Evolutionary conservation across 2,797 vertebrate genomes (phyloP).

Genomic region (Spinus olivaceus): DNA sequence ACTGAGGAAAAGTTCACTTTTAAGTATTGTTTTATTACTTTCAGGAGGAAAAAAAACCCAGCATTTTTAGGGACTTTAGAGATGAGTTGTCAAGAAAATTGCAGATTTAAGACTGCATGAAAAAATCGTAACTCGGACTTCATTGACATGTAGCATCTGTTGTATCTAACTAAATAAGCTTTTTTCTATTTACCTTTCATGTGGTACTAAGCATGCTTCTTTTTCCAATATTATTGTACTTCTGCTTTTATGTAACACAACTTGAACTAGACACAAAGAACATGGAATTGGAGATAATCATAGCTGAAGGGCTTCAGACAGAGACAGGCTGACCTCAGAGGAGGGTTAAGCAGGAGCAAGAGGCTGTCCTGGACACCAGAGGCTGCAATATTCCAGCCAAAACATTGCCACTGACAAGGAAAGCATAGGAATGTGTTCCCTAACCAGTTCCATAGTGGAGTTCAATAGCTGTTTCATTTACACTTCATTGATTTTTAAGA

Average conservation of each 20-base stretch:
- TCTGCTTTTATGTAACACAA: background rate
- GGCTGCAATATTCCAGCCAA: background rate
- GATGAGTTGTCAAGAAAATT: background rate
- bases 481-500: constrained; percentile 18
- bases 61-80: background rate
- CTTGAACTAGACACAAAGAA: background rate
- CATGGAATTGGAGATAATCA: background rate
- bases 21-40: background rate
- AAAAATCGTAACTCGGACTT: background rate
- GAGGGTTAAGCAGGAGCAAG: background rate
- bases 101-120: background rate
- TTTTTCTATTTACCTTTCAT: background rate
- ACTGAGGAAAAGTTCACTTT: background rate
- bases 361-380: background rate
- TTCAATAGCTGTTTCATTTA: background rate
- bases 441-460: background rate
- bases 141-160: background rate
- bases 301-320: background rate
- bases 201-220: background rate
- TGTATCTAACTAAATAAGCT: background rate
- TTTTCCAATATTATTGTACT: background rate
- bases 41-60: fast-evolving
- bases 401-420: background rate
- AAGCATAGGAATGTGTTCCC: background rate
- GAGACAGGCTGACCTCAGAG: background rate